A percentile compares a stretch with the other conserved stretches of the same genome.
Evolutionary conservation across 2,113 vertebrate genomes (phyloP).

Genomic region (Prietella phreatophila): DNA sequence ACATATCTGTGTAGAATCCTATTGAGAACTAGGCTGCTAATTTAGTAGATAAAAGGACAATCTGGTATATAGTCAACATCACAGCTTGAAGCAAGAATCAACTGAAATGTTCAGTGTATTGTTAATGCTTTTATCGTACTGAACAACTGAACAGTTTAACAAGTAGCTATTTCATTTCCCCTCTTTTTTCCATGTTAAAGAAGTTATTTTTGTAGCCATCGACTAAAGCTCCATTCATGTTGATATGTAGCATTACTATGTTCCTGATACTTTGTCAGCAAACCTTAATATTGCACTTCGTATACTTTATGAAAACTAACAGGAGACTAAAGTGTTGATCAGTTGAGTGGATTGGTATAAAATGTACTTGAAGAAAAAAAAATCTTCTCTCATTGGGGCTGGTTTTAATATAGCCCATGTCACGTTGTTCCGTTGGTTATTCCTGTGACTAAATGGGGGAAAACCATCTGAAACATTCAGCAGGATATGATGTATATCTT

Average conservation of each 20-base stretch:
- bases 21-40: background rate
- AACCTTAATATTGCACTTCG: background rate
- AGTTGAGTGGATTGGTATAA: background rate
- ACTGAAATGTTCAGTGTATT: background rate
- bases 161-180: background rate
- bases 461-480: background rate
- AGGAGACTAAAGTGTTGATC: background rate
- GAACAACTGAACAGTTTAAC: background rate
- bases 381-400: background rate
- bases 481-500: background rate
- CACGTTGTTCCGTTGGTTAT: background rate
- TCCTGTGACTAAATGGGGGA: background rate
- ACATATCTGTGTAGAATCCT: background rate
- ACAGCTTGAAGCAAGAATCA: background rate
- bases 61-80: background rate
- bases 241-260: background rate
- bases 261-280: background rate
- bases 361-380: background rate
- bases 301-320: background rate
- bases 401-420: background rate
- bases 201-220: background rate
- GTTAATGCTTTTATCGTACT: background rate
- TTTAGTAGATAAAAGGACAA: conserved; percentile 7
- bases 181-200: background rate
- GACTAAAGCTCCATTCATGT: background rate